These are phyloP conservation scores for Conus canariensis DNA, from an alignment of 2,888 invertebrate genomes.

Conservation along the genomic window DNA sequence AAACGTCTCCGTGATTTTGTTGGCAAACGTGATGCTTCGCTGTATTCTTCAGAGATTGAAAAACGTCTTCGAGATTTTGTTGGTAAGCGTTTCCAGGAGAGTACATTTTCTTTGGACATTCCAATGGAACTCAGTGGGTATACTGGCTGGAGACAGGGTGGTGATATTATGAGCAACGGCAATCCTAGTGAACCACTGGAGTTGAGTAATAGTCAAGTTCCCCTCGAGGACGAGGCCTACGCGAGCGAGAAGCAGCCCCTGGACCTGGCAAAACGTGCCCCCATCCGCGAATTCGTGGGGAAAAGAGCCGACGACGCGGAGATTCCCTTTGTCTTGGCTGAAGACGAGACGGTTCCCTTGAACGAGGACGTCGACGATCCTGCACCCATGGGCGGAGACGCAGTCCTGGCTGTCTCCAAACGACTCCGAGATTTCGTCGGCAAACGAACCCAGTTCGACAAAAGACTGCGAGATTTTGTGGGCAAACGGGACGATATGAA, in stretches of 20 bases:
- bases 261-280: neutral
- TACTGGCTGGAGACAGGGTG: neutral
- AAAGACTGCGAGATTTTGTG: constrained; percentile 45
- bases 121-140: neutral
- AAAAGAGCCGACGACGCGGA: neutral
- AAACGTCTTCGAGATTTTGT: constrained; percentile 41
- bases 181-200: too few relatives aligned
- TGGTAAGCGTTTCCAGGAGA: constrained; percentile 39
- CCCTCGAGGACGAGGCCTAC: neutral
- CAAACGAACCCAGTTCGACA: constrained; percentile 29
- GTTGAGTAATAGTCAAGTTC: neutral
- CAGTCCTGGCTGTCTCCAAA: constrained; percentile 23
- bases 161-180: neutral
- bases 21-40: neutral
- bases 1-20: constrained; percentile 30
- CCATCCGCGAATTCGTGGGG: constrained; percentile 34
- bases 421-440: constrained; percentile 41
- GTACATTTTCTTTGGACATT: neutral
- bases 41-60: neutral
- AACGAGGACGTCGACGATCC: constrained; percentile 23
- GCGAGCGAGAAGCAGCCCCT: neutral
- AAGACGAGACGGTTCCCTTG: neutral
- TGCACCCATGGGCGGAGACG: neutral
- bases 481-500: constrained; percentile 41
- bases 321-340: neutral